These are phyloP conservation scores for Podocnemis expansa DNA, from an alignment of 2,113 vertebrate genomes.

Conservation along the genomic window DNA sequence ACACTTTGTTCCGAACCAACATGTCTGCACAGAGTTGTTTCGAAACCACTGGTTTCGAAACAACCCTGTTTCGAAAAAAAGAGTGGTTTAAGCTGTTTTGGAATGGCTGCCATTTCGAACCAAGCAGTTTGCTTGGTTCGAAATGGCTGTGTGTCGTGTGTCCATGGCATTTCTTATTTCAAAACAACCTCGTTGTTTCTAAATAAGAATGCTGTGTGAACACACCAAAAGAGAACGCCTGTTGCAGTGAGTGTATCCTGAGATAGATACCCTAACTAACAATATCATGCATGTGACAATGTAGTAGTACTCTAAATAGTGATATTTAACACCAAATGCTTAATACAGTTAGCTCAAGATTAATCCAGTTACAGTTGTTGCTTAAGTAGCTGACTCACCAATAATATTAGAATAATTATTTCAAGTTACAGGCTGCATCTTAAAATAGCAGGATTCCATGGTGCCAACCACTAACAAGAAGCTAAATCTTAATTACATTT, in stretches of 20 bases:
- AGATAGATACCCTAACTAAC: not conserved
- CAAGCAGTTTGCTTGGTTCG: too few relatives aligned
- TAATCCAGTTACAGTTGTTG: not conserved
- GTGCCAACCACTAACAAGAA: not conserved
- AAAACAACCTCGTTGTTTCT: too few relatives aligned
- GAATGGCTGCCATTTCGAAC: too few relatives aligned
- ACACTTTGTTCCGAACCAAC: too few relatives aligned
- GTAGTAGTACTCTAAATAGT: slow-evolving; percentile 22
- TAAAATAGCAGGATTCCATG: slow-evolving; percentile 45
- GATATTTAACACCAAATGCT: not conserved
- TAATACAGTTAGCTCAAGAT: slow-evolving; percentile 4
- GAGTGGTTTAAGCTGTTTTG: too few relatives aligned
- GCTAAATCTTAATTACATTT: slow-evolving; percentile 57
- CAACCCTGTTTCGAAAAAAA: too few relatives aligned
- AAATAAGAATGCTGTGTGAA: too few relatives aligned
- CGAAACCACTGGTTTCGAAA: too few relatives aligned
- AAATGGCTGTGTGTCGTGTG: too few relatives aligned
- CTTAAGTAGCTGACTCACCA: slow-evolving; percentile 6
- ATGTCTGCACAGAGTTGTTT: too few relatives aligned
- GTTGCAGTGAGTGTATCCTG: not conserved
- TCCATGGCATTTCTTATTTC: too few relatives aligned
- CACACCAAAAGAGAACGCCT: too few relatives aligned
- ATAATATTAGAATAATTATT: slow-evolving; percentile 7
- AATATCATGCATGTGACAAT: not conserved
- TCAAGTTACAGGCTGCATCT: not conserved